Conservation (phyloP, 2,113 vertebrate species). For the Sapajus apella region DNA sequence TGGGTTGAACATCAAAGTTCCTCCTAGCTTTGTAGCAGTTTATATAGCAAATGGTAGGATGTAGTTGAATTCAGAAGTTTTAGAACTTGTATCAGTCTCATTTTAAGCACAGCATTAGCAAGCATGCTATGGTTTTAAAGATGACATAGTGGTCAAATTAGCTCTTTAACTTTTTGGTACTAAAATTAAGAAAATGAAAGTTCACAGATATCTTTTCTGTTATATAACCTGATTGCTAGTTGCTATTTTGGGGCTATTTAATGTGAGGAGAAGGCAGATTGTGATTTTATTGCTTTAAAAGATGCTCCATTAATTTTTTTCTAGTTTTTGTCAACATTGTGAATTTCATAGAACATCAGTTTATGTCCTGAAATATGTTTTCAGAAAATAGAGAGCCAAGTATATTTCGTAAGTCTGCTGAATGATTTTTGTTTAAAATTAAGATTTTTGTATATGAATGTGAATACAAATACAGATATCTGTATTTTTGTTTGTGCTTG, state of each 20-base stretch:
- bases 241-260: neutral
- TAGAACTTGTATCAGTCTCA: neutral
- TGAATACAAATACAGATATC: neutral
- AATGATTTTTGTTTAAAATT: conserved; percentile 46
- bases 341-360: conserved; percentile 25
- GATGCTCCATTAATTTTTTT: neutral
- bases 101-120: neutral
- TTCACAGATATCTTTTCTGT: neutral
- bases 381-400: conserved; percentile 33
- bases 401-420: neutral
- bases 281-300: conserved; percentile 25
- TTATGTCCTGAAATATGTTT: conserved; percentile 45
- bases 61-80: conserved; percentile 9
- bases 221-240: neutral
- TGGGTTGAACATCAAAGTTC: neutral
- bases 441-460: neutral
- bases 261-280: neutral
- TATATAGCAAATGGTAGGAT: neutral
- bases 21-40: neutral
- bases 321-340: neutral
- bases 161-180: conserved; percentile 5
- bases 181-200: conserved; percentile 29
- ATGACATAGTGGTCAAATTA: neutral
- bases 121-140: conserved; percentile 35
- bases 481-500: conserved; percentile 10